These are phyloP conservation scores for Procavia capensis DNA, from an alignment of 2,113 vertebrate species.

Conservation along the genomic window DNA sequence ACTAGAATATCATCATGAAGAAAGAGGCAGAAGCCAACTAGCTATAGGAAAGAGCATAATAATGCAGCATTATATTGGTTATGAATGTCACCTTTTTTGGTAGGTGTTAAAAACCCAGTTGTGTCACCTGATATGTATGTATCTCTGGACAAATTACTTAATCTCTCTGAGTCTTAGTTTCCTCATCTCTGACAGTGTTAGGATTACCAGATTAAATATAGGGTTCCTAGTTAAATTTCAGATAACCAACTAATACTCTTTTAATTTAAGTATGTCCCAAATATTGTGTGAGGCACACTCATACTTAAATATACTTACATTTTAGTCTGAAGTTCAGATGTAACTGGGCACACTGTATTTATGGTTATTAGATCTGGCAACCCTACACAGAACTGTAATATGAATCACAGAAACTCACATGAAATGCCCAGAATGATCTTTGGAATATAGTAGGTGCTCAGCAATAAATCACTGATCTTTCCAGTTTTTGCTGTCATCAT, in stretches of 20 bases:
- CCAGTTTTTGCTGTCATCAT: background rate
- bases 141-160: too few relatives aligned
- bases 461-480: background rate
- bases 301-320: background rate
- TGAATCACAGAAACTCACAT: background rate
- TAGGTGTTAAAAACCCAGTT: background rate
- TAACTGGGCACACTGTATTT: background rate
- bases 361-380: background rate
- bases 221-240: background rate
- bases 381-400: background rate
- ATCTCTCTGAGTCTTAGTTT: too few relatives aligned
- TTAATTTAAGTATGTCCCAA: background rate
- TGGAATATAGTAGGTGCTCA: background rate
- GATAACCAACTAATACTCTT: background rate
- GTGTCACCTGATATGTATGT: background rate
- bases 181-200: background rate
- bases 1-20: background rate
- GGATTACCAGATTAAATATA: background rate
- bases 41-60: background rate
- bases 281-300: background rate
- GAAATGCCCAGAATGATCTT: background rate
- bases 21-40: background rate
- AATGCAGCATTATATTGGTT: background rate
- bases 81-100: background rate
- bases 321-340: constrained; percentile 10